A percentile compares a stretch with the other conserved stretches of the same genome.
Conservation (phyloP, 2,797 vertebrate genomes). For the Balearica regulorum region DNA sequence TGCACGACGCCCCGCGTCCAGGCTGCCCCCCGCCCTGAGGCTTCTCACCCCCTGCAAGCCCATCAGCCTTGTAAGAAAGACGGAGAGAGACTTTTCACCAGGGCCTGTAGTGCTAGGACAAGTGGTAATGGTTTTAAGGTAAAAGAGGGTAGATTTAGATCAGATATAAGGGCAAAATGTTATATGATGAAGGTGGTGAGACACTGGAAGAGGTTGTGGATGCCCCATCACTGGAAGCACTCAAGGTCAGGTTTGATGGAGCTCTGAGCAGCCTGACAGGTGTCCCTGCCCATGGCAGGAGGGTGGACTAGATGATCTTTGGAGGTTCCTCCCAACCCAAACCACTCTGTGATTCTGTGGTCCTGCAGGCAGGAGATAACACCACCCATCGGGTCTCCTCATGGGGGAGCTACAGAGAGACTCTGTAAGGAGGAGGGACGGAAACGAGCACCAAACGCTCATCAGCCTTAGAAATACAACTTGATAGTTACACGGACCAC, state of each 20-base stretch:
- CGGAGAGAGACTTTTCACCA: background rate
- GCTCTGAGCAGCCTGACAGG: background rate
- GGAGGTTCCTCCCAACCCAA: background rate
- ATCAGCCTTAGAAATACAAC: background rate
- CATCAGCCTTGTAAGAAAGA: background rate
- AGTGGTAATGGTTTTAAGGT: background rate
- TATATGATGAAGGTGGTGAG: background rate
- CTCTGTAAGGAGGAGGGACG: background rate
- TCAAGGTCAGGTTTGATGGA: background rate
- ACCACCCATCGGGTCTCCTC: background rate
- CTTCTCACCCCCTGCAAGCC: background rate
- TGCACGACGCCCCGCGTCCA: accelerated
- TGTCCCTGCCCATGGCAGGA: background rate
- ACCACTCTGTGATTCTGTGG: background rate
- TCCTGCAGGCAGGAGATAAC: background rate
- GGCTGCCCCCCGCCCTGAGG: background rate
- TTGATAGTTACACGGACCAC: background rate
- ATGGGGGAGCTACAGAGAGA: accelerated
- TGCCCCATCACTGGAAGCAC: background rate
- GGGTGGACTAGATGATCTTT: background rate
- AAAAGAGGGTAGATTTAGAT: background rate
- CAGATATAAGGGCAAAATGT: background rate
- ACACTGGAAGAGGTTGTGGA: background rate
- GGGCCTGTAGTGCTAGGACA: background rate
- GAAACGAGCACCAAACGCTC: background rate